These are phyloP conservation scores for Drosophila murphyi DNA, from an alignment of 1,140 invertebrate genomes.

Conservation along the genomic window DNA sequence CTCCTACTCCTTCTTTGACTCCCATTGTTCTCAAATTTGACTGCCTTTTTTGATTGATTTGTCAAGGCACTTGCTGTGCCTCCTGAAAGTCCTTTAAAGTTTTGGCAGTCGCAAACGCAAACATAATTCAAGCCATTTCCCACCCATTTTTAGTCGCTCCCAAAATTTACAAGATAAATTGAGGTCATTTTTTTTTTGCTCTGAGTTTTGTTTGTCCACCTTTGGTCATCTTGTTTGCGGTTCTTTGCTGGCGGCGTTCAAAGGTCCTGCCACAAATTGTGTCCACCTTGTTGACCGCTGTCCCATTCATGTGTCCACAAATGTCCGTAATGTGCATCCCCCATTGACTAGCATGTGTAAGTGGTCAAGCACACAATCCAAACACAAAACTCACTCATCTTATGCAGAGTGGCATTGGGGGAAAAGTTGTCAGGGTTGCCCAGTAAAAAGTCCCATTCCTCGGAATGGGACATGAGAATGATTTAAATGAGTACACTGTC, in stretches of 20 bases:
- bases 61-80: conserved; percentile 51
- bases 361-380: conserved; percentile 66
- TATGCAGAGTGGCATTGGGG: conserved; percentile 12
- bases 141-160: conserved; percentile 17
- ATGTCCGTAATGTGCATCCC: conserved; percentile 83
- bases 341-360: conserved; percentile 76
- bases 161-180: conserved; percentile 78
- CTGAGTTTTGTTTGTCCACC: conserved; percentile 35
- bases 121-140: conserved; percentile 70
- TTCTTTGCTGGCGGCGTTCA: conserved; percentile 34
- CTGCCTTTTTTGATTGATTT: conserved; percentile 70
- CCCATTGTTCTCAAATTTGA: neutral
- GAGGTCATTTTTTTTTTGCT: conserved; percentile 73
- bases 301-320: conserved; percentile 61
- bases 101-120: conserved; percentile 58
- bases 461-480: conserved; percentile 8
- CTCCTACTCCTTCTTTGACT: neutral
- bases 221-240: conserved; percentile 62
- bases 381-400: conserved; percentile 9
- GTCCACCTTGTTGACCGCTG: conserved; percentile 75
- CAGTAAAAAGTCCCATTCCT: conserved; percentile 7
- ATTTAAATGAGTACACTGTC: conserved; percentile 31
- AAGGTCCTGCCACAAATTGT: conserved; percentile 61
- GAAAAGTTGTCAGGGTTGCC: conserved; percentile 12
- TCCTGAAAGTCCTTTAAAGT: conserved; percentile 52